A percentile compares a stretch with the other conserved stretches of the same genome.
Conservation (phyloP, 1,140 invertebrate genomes). For the Zaprionus gabonicus region DNA sequence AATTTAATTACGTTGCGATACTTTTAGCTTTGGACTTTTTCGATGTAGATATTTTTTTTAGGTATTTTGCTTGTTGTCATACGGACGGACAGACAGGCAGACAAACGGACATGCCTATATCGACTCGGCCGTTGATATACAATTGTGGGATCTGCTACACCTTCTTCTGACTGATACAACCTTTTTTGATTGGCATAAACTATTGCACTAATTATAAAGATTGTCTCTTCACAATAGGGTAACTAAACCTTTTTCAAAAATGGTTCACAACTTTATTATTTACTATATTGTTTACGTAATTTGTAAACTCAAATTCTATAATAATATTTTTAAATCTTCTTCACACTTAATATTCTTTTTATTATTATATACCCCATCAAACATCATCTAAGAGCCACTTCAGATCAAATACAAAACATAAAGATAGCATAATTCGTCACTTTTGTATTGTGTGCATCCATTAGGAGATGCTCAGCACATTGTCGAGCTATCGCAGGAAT, state of each 20-base stretch:
- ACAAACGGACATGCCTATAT: no score
- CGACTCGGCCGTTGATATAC: no score
- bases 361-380: neutral
- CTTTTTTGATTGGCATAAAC: no score
- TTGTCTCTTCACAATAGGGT: neutral
- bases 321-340: neutral
- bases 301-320: neutral
- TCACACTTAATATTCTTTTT: neutral
- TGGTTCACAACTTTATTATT: rapidly evolving
- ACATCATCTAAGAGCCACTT: neutral
- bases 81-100: no score
- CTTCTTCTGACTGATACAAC: no score
- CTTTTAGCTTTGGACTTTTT: neutral
- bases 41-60: constrained; percentile 20
- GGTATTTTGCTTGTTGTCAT: no score
- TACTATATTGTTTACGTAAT: neutral
- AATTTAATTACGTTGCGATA: neutral
- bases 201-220: neutral
- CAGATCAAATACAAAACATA: neutral
- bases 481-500: neutral
- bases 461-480: neutral
- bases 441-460: neutral
- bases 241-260: neutral
- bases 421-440: neutral
- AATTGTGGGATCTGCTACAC: no score